These are phyloP conservation scores for Sebastes wilsoni DNA, from an alignment of 2,797 vertebrate species.

Conservation along the genomic window DNA sequence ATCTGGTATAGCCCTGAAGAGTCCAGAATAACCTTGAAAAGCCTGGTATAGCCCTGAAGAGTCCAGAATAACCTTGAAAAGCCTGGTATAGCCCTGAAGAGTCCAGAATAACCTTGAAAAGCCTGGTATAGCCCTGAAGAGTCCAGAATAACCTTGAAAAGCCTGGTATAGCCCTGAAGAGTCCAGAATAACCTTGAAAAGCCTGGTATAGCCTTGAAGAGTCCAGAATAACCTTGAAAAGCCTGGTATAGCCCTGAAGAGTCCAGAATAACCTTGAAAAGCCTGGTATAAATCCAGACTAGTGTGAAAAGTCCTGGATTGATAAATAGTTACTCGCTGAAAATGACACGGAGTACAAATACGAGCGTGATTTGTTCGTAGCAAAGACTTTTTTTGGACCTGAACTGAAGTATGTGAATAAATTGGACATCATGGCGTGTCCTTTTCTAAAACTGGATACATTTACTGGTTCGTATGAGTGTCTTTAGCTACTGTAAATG, in stretches of 20 bases:
- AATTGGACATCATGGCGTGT: neutral
- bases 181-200: neutral
- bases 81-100: rapidly evolving
- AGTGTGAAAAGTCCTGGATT: no score
- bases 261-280: rapidly evolving
- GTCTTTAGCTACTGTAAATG: neutral
- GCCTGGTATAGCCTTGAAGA: rapidly evolving
- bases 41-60: neutral
- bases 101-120: no score
- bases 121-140: rapidly evolving
- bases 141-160: neutral
- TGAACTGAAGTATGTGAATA: neutral
- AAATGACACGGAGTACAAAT: no score
- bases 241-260: rapidly evolving
- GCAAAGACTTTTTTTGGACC: neutral
- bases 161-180: neutral
- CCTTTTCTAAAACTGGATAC: neutral
- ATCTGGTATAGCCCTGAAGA: neutral
- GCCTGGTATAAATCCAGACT: no score
- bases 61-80: neutral
- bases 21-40: neutral
- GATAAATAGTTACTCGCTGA: no score
- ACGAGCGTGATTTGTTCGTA: no score
- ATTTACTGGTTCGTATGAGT: neutral
- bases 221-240: neutral